Evolutionary conservation across 2,113 vertebrate species (phyloP), one percentile per base, ranked within the genome.

Genomic region (Regulus satrapa): DNA sequence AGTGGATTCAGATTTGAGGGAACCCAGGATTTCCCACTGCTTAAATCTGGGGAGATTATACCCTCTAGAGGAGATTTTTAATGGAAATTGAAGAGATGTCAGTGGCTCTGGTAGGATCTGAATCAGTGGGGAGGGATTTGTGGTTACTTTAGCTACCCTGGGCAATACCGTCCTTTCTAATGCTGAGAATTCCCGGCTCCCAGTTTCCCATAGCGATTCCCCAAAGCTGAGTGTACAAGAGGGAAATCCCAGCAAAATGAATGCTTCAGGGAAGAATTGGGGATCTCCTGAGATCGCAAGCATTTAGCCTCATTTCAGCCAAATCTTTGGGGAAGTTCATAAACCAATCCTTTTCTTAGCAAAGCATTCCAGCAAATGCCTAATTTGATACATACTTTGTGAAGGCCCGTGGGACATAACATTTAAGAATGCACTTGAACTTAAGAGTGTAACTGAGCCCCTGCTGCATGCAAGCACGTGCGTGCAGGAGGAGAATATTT

Each of bases 291-390:
- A 72, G 92, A 84, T 43, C 52, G 78, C 49, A 79, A 63, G 34
- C 29, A 31, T 91, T 80, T 74, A 79, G 43, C 51, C 24, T 92
- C 36, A n/a, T 80, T 93, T 90, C 63, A 41, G 88, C 75, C 88
- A 36, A 92, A 83, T 87, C 88, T 86, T 59, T 72, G 68, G 79
- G 72, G 85, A 79, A 66, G 59, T 85, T 69, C 0, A 0, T 63
- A 91, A 92, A 94, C 51, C 26, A 61, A 63, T 94, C 34, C 68
- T 77, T 94, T 84, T 92, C 88, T 93, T 81, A 84, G 72, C 83
- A 95, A 88, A 91, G 78, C 85, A 20, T 95, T 95, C 85, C 79
- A 80, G 49, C 64, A 83, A 88, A 73, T 59, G 72, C 85, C 72
- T 90, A 7, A 88, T 94, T 80, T 86, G 91, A 81, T 55, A 75